A percentile compares a stretch with the other conserved stretches of the same genome.
Evolutionary conservation across 2,888 invertebrate genomes (phyloP).

Genomic region (Lissocephala sabroskyi): DNA sequence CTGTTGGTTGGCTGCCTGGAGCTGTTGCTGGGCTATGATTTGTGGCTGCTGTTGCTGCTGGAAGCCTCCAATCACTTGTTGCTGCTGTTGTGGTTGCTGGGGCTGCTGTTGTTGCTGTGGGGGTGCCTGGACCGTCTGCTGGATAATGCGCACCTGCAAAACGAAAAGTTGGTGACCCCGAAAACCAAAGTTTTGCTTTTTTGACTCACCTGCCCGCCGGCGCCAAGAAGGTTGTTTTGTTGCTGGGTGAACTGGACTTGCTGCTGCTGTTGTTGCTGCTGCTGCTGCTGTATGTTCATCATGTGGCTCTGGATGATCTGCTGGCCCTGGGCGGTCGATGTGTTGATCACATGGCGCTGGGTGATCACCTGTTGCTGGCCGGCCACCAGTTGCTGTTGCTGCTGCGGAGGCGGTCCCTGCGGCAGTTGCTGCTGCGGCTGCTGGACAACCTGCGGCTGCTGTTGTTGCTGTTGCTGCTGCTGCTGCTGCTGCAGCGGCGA

Average conservation of each 20-base stretch:
- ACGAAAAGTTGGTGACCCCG: slow-evolving; percentile 8
- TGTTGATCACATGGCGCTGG: slow-evolving; percentile 70
- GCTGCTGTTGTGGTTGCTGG: slow-evolving; percentile 39
- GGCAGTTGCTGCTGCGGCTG: slow-evolving; percentile 15
- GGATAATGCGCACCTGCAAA: slow-evolving; percentile 35
- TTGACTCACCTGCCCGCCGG: slow-evolving; percentile 40
- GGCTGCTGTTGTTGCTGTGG: slow-evolving; percentile 41
- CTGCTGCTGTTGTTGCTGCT: slow-evolving; percentile 61
- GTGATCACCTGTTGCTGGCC: slow-evolving; percentile 65
- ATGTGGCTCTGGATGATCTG: slow-evolving; percentile 72
- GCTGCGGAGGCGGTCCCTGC: too few relatives aligned
- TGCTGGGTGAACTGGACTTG: slow-evolving; percentile 42
- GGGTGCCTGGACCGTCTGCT: slow-evolving; percentile 53
- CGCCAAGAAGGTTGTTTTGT: slow-evolving; percentile 41
- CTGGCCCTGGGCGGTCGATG: slow-evolving; percentile 71
- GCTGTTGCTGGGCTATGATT: slow-evolving; percentile 37
- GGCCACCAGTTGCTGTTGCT: slow-evolving; percentile 13
- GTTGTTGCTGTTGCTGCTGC: slow-evolving; percentile 31
- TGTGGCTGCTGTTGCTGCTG: slow-evolving; percentile 41
- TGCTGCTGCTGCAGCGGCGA: slow-evolving; percentile 43
- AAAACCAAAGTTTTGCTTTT: too few relatives aligned
- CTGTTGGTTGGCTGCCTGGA: slow-evolving; percentile 34
- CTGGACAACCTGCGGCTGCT: slow-evolving; percentile 26
- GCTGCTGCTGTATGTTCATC: slow-evolving; percentile 67
- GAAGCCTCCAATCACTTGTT: slow-evolving; percentile 30